A percentile compares a stretch with the other conserved stretches of the same genome.
These are phyloP conservation scores for Aphelocoma coerulescens DNA, from an alignment of 2,113 vertebrate genomes.

Conservation along the genomic window DNA sequence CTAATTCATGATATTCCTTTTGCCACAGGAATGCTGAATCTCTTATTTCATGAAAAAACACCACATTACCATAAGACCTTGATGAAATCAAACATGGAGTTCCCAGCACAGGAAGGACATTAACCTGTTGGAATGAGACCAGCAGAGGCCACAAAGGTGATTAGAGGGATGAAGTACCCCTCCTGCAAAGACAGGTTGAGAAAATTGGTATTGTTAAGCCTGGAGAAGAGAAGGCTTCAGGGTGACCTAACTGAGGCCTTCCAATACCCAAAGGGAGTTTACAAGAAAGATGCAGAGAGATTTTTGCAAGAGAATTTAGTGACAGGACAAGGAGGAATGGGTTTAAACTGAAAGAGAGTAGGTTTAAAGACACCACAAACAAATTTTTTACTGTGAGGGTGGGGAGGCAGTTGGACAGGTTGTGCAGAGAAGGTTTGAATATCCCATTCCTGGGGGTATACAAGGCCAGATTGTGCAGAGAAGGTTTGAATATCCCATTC, in stretches of 20 bases:
- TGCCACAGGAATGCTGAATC: neutral
- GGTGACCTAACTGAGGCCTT: neutral
- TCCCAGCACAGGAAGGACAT: neutral
- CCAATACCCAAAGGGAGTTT: neutral
- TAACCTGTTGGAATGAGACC: neutral
- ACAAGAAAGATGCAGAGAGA: neutral
- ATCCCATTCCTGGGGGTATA: neutral
- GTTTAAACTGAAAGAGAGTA: neutral
- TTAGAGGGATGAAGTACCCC: neutral
- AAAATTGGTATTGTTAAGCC: neutral
- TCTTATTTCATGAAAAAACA: neutral
- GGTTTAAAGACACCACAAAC: neutral
- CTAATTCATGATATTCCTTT: neutral
- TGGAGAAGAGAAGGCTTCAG: neutral
- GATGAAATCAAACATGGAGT: neutral
- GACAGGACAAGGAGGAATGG: neutral
- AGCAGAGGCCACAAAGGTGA: neutral
- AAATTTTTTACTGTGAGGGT: neutral
- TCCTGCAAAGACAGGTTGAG: neutral
- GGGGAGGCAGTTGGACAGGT: neutral
- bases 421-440: neutral
- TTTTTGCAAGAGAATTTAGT: neutral
- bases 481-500: neutral
- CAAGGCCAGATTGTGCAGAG: neutral
- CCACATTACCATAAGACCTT: neutral